Conservation (phyloP, 2,888 invertebrate species). For the Parascotia fuliginaria region DNA sequence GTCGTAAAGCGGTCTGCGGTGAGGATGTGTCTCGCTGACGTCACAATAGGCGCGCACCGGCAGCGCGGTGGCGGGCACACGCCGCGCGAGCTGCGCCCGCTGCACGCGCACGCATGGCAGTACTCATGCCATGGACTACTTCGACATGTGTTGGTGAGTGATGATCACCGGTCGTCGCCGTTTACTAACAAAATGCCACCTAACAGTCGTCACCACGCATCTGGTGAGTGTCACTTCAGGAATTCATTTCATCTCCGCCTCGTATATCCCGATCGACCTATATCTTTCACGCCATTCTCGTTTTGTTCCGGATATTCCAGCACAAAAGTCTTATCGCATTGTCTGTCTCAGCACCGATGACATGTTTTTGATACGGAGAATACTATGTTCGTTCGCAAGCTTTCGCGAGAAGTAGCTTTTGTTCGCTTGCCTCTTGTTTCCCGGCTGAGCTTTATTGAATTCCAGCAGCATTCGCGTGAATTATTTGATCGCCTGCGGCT, state of each 20-base stretch:
- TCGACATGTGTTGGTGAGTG: slow-evolving; percentile 83
- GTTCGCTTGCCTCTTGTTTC: slow-evolving; percentile 21
- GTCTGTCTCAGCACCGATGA: background rate
- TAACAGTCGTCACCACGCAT: slow-evolving; percentile 48
- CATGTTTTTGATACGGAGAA: background rate
- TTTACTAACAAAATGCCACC: slow-evolving; percentile 45
- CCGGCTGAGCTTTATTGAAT: slow-evolving; percentile 24
- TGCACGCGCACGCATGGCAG: slow-evolving; percentile 44
- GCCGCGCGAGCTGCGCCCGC: slow-evolving; percentile 47
- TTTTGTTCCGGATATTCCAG: slow-evolving; percentile 13
- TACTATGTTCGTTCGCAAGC: background rate
- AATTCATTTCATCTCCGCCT: slow-evolving; percentile 38
- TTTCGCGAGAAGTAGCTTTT: slow-evolving; percentile 13
- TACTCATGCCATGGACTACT: slow-evolving; percentile 66
- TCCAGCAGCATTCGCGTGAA: slow-evolving; percentile 17
- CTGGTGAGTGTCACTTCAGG: slow-evolving; percentile 53
- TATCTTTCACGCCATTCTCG: slow-evolving; percentile 21
- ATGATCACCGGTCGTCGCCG: slow-evolving; percentile 40
- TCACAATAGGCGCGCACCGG: slow-evolving; percentile 46
- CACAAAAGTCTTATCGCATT: slow-evolving; percentile 6
- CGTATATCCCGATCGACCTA: slow-evolving; percentile 38
- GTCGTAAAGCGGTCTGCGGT: slow-evolving; percentile 61
- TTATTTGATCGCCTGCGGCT: slow-evolving; percentile 18
- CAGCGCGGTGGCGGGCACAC: no score
- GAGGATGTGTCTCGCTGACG: slow-evolving; percentile 62